These are phyloP conservation scores for Laupala kohalensis DNA, from an alignment of 1,140 invertebrate species.

Conservation along the genomic window DNA sequence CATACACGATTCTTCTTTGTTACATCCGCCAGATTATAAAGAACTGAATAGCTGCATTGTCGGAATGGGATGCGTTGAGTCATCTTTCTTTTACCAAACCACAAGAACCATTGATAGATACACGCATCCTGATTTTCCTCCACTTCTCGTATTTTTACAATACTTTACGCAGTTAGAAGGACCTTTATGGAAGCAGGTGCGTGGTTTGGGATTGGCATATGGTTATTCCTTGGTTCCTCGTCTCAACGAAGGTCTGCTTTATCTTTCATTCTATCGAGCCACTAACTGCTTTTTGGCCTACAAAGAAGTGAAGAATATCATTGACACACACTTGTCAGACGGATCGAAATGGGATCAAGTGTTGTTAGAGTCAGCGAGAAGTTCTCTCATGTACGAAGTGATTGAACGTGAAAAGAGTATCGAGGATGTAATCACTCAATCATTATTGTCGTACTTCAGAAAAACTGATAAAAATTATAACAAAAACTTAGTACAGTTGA, in stretches of 20 bases:
- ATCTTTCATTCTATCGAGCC: slow-evolving; percentile 55
- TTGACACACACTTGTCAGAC: slow-evolving; percentile 50
- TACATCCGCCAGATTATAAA: not conserved
- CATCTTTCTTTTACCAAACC: slow-evolving; percentile 55
- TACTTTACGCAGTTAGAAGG: slow-evolving; percentile 80
- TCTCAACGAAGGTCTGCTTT: slow-evolving; percentile 54
- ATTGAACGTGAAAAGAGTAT: slow-evolving; percentile 67
- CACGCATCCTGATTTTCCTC: slow-evolving; percentile 49
- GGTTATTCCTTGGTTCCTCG: slow-evolving; percentile 46
- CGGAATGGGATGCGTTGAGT: slow-evolving; percentile 73
- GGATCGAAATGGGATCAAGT: slow-evolving; percentile 50
- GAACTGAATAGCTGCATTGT: slow-evolving; percentile 39
- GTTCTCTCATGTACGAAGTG: slow-evolving; percentile 71
- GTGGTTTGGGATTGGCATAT: slow-evolving; percentile 77
- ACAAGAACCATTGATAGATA: slow-evolving; percentile 48
- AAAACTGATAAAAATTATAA: slow-evolving; percentile 52
- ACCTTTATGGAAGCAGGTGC: slow-evolving; percentile 73
- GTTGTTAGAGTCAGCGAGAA: slow-evolving; percentile 67
- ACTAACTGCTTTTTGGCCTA: slow-evolving; percentile 65
- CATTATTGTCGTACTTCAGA: slow-evolving; percentile 56
- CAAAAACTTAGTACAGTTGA: too few relatives aligned
- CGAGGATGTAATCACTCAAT: slow-evolving; percentile 51
- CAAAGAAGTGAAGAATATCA: slow-evolving; percentile 55
- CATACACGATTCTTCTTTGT: slow-evolving; percentile 34
- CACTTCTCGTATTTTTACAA: slow-evolving; percentile 64